These are phyloP conservation scores for Idaea biselata DNA, from an alignment of 2,888 invertebrate genomes.

Conservation along the genomic window DNA sequence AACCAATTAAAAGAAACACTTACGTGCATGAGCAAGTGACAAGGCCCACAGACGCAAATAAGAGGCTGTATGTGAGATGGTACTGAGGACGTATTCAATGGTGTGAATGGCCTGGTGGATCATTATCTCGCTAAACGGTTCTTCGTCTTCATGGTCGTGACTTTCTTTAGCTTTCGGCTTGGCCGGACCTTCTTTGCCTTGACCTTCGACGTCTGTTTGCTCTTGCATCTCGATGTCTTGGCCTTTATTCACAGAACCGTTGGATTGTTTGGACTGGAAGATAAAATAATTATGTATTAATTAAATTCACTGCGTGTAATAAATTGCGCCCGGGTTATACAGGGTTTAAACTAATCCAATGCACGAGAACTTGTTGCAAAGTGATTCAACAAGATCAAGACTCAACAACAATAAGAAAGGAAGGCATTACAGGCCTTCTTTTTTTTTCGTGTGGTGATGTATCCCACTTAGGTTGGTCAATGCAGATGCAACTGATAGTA, in stretches of 20 bases:
- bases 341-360: no score
- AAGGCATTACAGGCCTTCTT: no score
- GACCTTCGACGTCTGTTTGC: slow-evolving; percentile 28
- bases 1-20: slow-evolving; percentile 48
- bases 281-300: not conserved
- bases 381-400: no score
- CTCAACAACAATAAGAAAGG: no score
- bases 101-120: slow-evolving; percentile 93
- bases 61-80: slow-evolving; percentile 94
- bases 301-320: no score
- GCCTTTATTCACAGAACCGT: slow-evolving; percentile 81
- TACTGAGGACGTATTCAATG: slow-evolving; percentile 93
- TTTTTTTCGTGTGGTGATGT: no score
- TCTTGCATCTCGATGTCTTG: slow-evolving; percentile 25
- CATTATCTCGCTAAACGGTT: slow-evolving; percentile 84
- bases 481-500: no score
- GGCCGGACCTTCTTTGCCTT: slow-evolving; percentile 14
- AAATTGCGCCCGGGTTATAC: not conserved
- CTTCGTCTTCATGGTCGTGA: not conserved
- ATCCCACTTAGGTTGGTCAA: no score
- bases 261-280: slow-evolving; percentile 61
- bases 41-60: slow-evolving; percentile 94
- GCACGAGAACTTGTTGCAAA: no score
- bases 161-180: slow-evolving; percentile 14
- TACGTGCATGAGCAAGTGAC: slow-evolving; percentile 92